Evolutionary conservation across 2,888 invertebrate genomes (phyloP), one percentile per base, ranked within the genome.

Genomic region (Spilosoma lubricipeda): DNA sequence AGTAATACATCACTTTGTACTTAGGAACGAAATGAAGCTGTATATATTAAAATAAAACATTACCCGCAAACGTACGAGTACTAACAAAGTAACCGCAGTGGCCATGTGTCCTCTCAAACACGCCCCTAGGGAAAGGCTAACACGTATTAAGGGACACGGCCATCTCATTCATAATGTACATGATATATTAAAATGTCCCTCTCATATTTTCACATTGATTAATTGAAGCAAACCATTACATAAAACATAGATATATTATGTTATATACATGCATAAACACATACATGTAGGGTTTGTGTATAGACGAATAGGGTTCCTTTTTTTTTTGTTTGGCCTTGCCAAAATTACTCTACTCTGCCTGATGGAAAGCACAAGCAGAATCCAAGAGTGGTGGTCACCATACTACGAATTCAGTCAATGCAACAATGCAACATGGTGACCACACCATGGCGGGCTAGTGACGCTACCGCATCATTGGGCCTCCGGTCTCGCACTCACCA

Each of bases 191-290:
- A 71, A 74, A 75, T 42, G 48, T 71, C 67, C 36, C 7, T 48
- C 63, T 52, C 71, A 67, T 67, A 68, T 68, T 75, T 68, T 75
- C 63, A 68, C 39, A 71, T 20, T 39, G 67, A 75, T 71, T 75
- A 71, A 75, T 71, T 71, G 52, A 64, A 42, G 59, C 11, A 36
- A 27, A 18, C 11, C 33, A 33, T 66, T 30, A 64, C 42, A 33
- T 42, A 30, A 63, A 63, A 63, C 63, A 15, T 30, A 63, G 4
- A 2, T 27, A 2, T 27, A 15, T 27, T 27, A 15, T 27, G 59
- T 27, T 3, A 27, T n/a, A 27, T n/a, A 59, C 59, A 11, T 11
- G n/a, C n/a, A n/a, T 9, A n/a, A 56, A 1, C 52, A n/a, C 52
- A 56, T 5, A 56, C 8, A n/a, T 52, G 7, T n/a, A n/a, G n/a